Conservation (phyloP, 2,797 vertebrate genomes). For the Macrochelys suwanniensis region DNA sequence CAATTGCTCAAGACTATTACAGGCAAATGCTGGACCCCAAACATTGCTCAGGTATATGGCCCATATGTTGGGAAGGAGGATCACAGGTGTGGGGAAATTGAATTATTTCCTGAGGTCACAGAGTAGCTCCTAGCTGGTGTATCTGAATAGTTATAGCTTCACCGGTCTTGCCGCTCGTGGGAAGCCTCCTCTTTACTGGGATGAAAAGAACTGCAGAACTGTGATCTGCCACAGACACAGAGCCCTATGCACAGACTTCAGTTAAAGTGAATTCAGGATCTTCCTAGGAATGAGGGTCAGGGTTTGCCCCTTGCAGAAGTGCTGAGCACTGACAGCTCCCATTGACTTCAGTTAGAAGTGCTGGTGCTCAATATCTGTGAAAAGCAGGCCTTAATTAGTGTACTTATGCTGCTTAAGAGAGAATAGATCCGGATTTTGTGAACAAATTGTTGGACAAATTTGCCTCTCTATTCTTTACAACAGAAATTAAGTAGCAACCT, state of each 20-base stretch:
- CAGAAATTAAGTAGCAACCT: constrained; percentile 63
- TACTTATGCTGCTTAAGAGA: not conserved
- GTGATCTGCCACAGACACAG: not conserved
- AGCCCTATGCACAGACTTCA: not conserved
- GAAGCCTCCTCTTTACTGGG: not conserved
- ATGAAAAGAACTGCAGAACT: not conserved
- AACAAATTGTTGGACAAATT: constrained; percentile 50
- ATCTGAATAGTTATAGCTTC: not conserved
- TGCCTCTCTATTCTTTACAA: constrained; percentile 31
- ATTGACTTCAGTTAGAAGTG: not conserved
- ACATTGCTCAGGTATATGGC: not conserved
- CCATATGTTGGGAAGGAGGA: not conserved
- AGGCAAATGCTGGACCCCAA: not conserved
- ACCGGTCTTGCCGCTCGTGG: not conserved
- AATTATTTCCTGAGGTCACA: not conserved
- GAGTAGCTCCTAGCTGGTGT: not conserved
- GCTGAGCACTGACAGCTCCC: not conserved
- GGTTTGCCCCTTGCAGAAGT: not conserved
- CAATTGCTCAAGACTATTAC: not conserved
- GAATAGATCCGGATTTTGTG: not conserved
- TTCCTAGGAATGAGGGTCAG: not conserved
- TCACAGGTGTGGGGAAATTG: not conserved
- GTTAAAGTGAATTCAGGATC: not conserved
- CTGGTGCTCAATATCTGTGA: not conserved
- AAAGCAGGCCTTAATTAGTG: not conserved